A percentile compares a stretch with the other conserved stretches of the same genome.
Evolutionary conservation across 2,797 vertebrate genomes (phyloP).

Genomic region (Sphenopsis melanotis): DNA sequence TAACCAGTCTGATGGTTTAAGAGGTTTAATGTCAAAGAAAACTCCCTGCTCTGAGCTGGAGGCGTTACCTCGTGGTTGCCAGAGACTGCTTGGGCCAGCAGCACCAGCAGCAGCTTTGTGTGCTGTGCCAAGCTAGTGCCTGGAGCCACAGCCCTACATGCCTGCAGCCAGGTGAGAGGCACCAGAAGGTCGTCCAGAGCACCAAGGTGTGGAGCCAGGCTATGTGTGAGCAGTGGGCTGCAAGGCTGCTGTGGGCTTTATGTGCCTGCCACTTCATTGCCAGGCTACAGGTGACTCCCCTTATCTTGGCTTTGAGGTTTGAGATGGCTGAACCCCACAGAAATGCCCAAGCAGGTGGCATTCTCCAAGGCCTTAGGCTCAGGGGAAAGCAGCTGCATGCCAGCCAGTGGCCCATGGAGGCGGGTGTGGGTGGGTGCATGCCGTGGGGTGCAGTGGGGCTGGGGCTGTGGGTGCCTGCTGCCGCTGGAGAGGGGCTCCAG

Average conservation of each 20-base stretch:
- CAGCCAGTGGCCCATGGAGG: not conserved
- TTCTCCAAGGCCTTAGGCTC: not conserved
- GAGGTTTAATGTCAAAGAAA: not conserved
- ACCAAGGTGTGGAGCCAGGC: not conserved
- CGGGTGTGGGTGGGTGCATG: not conserved
- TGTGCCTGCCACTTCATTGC: not conserved
- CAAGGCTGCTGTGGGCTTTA: not conserved
- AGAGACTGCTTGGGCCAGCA: not conserved
- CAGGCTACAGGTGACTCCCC: accelerated
- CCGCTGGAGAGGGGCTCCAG: accelerated
- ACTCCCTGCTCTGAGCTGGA: not conserved
- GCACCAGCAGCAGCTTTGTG: not conserved
- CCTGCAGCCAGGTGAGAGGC: not conserved
- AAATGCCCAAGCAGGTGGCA: not conserved
- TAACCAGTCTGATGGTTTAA: not conserved
- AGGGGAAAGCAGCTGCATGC: not conserved
- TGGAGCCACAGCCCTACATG: accelerated
- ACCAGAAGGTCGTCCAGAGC: accelerated
- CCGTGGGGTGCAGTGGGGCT: accelerated
- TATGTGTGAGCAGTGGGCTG: accelerated
- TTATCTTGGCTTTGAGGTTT: not conserved
- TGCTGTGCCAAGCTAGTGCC: not conserved
- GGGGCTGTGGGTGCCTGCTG: not conserved
- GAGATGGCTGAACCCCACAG: not conserved
- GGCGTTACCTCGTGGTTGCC: not conserved